Conservation (phyloP, 2,113 vertebrate species). For the Tringa solitaria region DNA sequence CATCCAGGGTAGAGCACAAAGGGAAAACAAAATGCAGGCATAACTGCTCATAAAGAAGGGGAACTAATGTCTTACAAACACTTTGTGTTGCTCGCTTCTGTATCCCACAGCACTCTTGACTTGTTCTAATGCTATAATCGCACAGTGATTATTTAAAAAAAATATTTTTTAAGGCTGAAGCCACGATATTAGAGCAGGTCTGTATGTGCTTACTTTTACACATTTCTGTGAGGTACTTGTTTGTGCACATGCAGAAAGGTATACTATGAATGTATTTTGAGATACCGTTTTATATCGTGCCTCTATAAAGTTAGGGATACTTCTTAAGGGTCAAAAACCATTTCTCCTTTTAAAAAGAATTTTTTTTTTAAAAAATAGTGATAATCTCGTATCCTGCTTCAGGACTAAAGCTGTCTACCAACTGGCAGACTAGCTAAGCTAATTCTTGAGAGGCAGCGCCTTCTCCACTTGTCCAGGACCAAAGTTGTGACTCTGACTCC, state of each 20-base stretch:
- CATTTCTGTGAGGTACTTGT: not conserved
- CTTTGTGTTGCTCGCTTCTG: not conserved
- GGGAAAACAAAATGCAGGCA: not conserved
- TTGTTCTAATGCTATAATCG: not conserved
- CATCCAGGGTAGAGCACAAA: not conserved
- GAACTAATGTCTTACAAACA: not conserved
- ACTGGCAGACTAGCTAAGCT: not conserved
- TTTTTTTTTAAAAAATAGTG: too few species aligned
- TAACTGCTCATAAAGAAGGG: not conserved
- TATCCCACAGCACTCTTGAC: not conserved
- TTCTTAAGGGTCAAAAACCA: not conserved
- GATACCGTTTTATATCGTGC: not conserved
- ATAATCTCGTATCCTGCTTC: not conserved
- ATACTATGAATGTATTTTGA: not conserved
- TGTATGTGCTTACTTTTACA: not conserved
- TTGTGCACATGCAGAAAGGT: accelerated
- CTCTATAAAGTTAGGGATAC: not conserved
- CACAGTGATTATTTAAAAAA: not conserved
- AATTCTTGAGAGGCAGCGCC: not conserved
- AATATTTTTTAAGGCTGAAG: not conserved
- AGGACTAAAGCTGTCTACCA: not conserved
- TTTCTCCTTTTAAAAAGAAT: not conserved
- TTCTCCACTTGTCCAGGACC: not conserved
- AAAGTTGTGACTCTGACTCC: not conserved
- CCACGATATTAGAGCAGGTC: not conserved